Evolutionary conservation across 1,140 invertebrate genomes (phyloP), one percentile per base, ranked within the genome.

Genomic region (Propsilocerus akamusi): DNA sequence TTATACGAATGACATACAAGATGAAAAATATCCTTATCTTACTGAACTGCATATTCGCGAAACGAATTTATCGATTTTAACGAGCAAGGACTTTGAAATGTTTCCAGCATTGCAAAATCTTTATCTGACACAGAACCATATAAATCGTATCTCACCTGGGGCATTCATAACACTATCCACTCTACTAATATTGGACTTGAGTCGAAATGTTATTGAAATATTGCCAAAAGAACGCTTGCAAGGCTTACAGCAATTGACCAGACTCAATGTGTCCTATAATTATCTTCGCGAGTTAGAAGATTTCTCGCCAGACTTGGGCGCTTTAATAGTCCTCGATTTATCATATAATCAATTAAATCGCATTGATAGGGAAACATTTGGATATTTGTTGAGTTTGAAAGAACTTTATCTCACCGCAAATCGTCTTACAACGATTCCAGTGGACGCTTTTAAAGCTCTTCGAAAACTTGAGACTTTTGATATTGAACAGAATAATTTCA

Each of bases 51-150:
- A 85, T 58, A 81, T 91, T 49, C 81, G 77, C 41, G 73, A 76
- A 20, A 91, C 87, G 1, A 92, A 92, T 61, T 67, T 93, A 11
- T 85, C 77, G 2, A 80, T 91, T 47, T 72, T 94, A 4, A 88
- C 86, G 0, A 86, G 84, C 37, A 83, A 83, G 57, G 89, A 92
- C 56, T 91, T 94, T 58, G 80, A 86, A 58, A 76, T 83, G n/a
- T 91, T 91, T 56, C 81, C 84, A 3, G 75, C 77, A 0, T 67
- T 94, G 8, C 72, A 82, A 55, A 79, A 80, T 56, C 68, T 93
- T 14, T 80, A 78, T 53, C 62, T 94, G 28, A 69, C 73, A 2
- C 69, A 77, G 53, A 93, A 92, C 62, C 71, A 76, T 53, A 85
- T 94, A 24, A 76, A 76, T 4, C 72, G 83, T 52, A 74, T 93